Conservation (phyloP, 2,113 vertebrate species). For the Steatornis caripensis region DNA sequence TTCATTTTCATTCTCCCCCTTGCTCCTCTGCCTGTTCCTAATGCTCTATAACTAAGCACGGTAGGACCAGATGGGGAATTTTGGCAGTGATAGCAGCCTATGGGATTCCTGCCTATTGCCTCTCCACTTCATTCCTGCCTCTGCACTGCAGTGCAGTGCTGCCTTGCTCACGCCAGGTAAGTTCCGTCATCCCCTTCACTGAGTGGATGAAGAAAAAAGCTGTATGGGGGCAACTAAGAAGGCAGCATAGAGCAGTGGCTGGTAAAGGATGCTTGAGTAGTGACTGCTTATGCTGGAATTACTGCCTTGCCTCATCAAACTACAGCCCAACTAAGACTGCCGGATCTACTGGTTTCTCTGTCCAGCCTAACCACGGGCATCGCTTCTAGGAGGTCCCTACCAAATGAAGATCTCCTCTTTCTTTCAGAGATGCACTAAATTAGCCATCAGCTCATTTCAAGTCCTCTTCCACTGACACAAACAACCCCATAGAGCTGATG, state of each 20-base stretch:
- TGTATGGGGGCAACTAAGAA: not conserved
- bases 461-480: not conserved
- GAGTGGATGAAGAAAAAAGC: not conserved
- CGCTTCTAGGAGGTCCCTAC: not conserved
- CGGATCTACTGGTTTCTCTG: not conserved
- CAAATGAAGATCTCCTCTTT: not conserved
- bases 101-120: not conserved
- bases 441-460: slow-evolving; percentile 2
- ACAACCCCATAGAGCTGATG: not conserved
- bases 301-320: not conserved
- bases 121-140: not conserved
- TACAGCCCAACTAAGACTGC: not conserved
- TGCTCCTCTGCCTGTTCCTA: slow-evolving; percentile 9
- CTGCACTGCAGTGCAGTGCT: not conserved
- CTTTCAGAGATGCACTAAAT: not conserved
- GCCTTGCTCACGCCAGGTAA: not conserved
- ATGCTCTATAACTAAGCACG: not conserved
- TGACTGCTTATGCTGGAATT: not conserved
- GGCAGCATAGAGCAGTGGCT: not conserved
- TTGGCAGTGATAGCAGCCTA: not conserved
- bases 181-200: not conserved
- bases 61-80: not conserved
- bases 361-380: not conserved
- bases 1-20: not conserved
- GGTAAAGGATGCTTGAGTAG: not conserved